Evolutionary conservation across 2,113 vertebrate genomes (phyloP).

Genomic region (Prunella himalayana): DNA sequence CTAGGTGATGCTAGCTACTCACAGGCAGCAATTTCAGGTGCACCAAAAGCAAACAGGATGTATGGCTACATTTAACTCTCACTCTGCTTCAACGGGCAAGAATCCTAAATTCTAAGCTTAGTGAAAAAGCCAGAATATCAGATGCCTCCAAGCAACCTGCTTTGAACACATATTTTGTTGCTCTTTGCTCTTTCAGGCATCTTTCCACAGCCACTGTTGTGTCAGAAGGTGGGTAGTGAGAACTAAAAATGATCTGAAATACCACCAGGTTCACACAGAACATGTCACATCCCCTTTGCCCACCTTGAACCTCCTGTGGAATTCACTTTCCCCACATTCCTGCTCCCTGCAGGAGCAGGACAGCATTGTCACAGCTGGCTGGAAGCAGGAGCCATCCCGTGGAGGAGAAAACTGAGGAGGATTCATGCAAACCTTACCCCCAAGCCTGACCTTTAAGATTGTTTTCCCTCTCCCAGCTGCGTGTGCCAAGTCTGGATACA

Average conservation of each 20-base stretch:
- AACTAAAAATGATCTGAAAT: background rate
- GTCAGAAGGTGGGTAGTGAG: background rate
- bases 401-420: background rate
- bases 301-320: background rate
- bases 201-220: background rate
- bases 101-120: background rate
- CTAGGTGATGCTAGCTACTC: background rate
- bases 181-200: background rate
- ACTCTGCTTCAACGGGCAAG: background rate
- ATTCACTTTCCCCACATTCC: background rate
- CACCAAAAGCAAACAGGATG: background rate
- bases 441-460: background rate
- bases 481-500: fast-evolving
- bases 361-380: background rate
- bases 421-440: background rate
- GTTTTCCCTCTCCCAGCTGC: background rate
- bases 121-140: background rate
- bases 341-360: background rate
- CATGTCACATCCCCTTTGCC: background rate
- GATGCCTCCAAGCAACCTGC: background rate
- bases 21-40: background rate
- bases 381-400: fast-evolving
- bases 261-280: background rate
- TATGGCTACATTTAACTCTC: background rate
- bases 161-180: fast-evolving